Conservation (phyloP, 2,797 vertebrate species). For the Clarias laeviceps region DNA sequence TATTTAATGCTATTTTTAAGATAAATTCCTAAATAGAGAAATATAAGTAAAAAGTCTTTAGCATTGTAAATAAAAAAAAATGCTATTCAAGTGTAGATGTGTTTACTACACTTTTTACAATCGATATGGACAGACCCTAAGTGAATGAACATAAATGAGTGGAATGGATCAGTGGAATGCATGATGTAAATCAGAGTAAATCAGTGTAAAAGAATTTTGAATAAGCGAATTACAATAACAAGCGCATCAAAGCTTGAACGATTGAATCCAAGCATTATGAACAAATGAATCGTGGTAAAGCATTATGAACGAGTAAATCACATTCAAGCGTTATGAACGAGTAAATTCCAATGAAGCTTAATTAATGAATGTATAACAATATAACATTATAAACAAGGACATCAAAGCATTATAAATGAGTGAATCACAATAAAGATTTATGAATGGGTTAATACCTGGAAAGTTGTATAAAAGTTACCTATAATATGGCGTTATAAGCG, state of each 20-base stretch:
- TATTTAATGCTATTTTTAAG: background rate
- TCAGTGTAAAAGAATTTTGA: background rate
- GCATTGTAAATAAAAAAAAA: background rate
- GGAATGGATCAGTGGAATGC: background rate
- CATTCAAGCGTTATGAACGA: background rate
- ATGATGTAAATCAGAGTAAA: background rate
- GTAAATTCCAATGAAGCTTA: background rate
- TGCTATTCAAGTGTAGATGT: background rate
- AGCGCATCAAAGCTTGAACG: background rate
- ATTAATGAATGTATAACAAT: background rate
- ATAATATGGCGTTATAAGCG: too few species aligned
- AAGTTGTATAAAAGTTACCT: too few species aligned
- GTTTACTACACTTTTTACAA: background rate
- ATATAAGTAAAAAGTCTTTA: background rate
- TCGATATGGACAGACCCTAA: background rate
- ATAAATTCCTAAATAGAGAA: background rate
- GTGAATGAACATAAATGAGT: background rate
- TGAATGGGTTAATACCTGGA: too few species aligned
- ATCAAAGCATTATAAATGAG: too few species aligned
- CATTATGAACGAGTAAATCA: background rate
- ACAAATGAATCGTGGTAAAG: background rate
- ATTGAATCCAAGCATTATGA: background rate
- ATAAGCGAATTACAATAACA: too few species aligned
- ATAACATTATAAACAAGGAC: too few species aligned
- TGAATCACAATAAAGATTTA: too few species aligned